A percentile compares a stretch with the other conserved stretches of the same genome.
phyloP scores from a whole-genome alignment of 2,113 vertebrate species.

The Crotalus viridis region DNA sequence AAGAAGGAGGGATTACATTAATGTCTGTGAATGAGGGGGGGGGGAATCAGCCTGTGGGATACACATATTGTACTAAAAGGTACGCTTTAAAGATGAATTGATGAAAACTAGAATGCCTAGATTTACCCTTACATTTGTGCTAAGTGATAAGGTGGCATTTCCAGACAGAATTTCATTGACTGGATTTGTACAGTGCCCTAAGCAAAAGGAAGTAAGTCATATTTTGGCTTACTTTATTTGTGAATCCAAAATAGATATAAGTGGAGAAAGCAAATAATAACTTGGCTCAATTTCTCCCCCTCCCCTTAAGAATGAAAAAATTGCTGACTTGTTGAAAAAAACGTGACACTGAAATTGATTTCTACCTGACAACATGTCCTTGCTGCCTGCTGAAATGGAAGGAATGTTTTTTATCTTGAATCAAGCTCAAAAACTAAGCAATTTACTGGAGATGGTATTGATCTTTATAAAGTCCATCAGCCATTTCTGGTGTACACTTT shows the following conservation, averaged over 20 bases:
- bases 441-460: not conserved
- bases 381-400: not conserved
- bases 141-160: not conserved
- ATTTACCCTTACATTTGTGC: not conserved
- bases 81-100: not conserved
- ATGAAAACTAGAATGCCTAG: not conserved
- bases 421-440: not conserved
- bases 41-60: not conserved
- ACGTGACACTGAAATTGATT: not conserved
- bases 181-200: not conserved
- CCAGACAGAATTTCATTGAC: not conserved
- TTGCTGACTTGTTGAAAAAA: not conserved
- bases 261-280: not conserved
- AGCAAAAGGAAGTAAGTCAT: not conserved
- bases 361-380: not conserved
- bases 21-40: not conserved
- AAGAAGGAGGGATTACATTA: not conserved
- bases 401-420: not conserved
- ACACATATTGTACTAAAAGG: not conserved
- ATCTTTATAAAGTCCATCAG: not conserved
- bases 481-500: not conserved
- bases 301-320: not conserved
- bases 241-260: not conserved
- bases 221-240: not conserved
- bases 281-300: not conserved